Conservation (phyloP, 2,113 vertebrate genomes). For the Odocoileus hemionus region DNA sequence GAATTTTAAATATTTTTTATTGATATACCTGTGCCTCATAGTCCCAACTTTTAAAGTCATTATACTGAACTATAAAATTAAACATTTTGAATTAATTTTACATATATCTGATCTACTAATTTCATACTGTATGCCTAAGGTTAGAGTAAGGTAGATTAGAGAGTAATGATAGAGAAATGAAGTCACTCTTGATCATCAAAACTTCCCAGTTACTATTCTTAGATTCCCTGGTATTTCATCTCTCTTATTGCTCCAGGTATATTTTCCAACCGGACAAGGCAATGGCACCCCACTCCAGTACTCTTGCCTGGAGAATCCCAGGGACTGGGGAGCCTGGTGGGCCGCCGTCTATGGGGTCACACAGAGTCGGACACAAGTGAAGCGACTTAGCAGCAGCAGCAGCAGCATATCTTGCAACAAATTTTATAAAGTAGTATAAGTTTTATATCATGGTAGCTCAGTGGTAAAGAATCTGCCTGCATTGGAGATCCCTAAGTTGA, state of each 20-base stretch:
- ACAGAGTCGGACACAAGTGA: not conserved
- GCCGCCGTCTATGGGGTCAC: not conserved
- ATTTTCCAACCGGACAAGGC: not conserved
- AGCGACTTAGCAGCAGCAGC: not conserved
- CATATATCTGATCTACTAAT: not conserved
- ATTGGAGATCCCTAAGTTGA: not conserved
- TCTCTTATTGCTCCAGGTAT: not conserved
- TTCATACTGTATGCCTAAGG: not conserved
- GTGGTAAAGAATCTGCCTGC: not conserved
- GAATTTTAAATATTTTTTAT: not conserved
- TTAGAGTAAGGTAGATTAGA: not conserved
- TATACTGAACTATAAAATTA: not conserved
- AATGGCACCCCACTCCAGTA: not conserved
- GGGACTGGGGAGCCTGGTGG: fast-evolving
- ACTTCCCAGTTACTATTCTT: not conserved
- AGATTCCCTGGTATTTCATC: not conserved
- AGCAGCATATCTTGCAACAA: not conserved
- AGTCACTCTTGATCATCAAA: not conserved
- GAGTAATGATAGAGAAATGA: not conserved
- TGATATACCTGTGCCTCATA: not conserved
- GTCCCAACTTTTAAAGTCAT: not conserved
- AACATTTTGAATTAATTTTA: not conserved
- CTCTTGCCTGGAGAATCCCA: not conserved
- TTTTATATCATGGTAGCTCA: not conserved
- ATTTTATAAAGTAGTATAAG: not conserved